These are phyloP conservation scores for Montipora capitata DNA, from an alignment of 92 coral and sea anemone genomes.

Conservation along the genomic window DNA sequence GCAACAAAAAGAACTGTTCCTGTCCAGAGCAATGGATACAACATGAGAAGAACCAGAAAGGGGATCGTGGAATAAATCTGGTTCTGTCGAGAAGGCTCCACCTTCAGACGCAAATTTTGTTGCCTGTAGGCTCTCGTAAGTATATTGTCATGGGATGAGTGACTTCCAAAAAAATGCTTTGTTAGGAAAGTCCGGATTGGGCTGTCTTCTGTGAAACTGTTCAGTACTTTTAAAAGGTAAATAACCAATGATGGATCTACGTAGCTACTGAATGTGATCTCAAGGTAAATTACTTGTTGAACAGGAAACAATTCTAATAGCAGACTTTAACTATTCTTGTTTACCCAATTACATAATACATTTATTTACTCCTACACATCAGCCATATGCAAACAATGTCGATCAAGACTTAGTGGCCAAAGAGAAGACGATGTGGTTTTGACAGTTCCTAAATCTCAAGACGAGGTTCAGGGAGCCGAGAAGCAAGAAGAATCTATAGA, in stretches of 20 bases:
- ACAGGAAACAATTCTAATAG: too few species aligned
- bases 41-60: conserved; percentile 49
- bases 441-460: neutral
- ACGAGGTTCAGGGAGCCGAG: neutral
- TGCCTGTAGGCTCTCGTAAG: conserved; percentile 78
- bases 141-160: conserved; percentile 3
- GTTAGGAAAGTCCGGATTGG: too few species aligned
- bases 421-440: neutral
- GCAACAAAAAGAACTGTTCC: conserved; percentile 54
- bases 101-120: conserved; percentile 24
- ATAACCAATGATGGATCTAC: neutral
- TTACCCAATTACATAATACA: neutral
- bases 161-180: too few species aligned
- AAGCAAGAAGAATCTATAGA: neutral
- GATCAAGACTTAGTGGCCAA: conserved; percentile 19
- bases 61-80: conserved; percentile 70
- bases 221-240: neutral
- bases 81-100: conserved; percentile 45
- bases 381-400: conserved; percentile 38
- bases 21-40: conserved; percentile 50
- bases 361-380: neutral
- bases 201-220: too few species aligned
- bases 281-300: too few species aligned
- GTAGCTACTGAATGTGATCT: too few species aligned
- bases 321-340: too few species aligned